These are phyloP conservation scores for Dendroctonus valens DNA, from an alignment of 1,140 invertebrate genomes.

Conservation along the genomic window DNA sequence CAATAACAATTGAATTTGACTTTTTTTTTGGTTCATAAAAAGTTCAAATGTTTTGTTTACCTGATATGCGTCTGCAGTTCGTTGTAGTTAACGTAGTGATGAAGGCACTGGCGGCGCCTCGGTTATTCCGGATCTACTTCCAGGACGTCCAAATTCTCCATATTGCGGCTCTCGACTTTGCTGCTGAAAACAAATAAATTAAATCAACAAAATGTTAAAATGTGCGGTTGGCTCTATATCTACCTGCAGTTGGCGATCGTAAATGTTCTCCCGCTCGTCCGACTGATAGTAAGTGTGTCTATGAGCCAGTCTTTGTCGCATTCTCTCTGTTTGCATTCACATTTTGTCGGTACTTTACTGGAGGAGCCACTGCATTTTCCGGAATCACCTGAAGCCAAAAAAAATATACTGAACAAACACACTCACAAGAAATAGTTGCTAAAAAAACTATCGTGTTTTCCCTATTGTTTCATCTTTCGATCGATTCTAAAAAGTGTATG, in stretches of 20 bases:
- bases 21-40: background rate
- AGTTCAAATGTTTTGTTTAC: slow-evolving; percentile 54
- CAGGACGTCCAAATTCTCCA: slow-evolving; percentile 52
- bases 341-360: slow-evolving; percentile 43
- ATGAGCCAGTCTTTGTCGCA: slow-evolving; percentile 33
- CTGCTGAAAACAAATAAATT: slow-evolving; percentile 13
- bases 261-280: slow-evolving; percentile 40
- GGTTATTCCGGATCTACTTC: slow-evolving; percentile 56
- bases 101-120: slow-evolving; percentile 56
- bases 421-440: no score
- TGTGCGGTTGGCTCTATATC: background rate
- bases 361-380: slow-evolving; percentile 44
- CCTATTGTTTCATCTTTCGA: no score
- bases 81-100: slow-evolving; percentile 82
- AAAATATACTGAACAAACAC: no score
- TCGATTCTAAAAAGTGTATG: no score
- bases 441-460: no score
- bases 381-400: slow-evolving; percentile 38
- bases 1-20: background rate
- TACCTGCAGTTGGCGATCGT: slow-evolving; percentile 37
- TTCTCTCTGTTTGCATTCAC: slow-evolving; percentile 35
- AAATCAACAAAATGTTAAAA: background rate
- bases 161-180: slow-evolving; percentile 36
- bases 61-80: slow-evolving; percentile 78
- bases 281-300: slow-evolving; percentile 43